Percentiles rank a stretch among this genome's conserved stretches.
Evolutionary conservation across 2,888 invertebrate genomes (phyloP).

Genomic region (Lucinisca nassula): DNA sequence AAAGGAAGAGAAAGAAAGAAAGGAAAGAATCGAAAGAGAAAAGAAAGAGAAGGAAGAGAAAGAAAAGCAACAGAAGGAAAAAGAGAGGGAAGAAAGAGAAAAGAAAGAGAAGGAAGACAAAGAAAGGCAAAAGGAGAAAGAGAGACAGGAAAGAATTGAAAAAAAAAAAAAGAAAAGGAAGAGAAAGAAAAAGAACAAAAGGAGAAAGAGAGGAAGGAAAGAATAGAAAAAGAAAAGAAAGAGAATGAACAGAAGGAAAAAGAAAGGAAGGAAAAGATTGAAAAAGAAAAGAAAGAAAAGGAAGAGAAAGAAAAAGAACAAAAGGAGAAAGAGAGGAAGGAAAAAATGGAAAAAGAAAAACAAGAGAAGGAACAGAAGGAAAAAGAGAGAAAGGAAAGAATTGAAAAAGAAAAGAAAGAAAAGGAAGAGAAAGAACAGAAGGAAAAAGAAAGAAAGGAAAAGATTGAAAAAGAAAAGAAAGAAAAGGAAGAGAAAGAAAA

Average conservation of each 20-base stretch:
- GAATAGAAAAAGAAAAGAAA: background rate
- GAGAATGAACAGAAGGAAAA: background rate
- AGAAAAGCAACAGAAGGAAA: background rate
- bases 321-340: slow-evolving; percentile 1
- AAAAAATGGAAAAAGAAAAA: slow-evolving; percentile 16
- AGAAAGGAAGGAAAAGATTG: background rate
- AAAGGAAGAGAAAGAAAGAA: too few species aligned
- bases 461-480: background rate
- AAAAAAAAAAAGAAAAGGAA: background rate
- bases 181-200: background rate
- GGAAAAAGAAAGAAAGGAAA: slow-evolving; percentile 5
- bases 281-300: background rate
- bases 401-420: slow-evolving; percentile 28
- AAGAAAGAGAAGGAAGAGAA: background rate
- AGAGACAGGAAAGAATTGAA: background rate
- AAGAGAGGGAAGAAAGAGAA: background rate
- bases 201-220: background rate
- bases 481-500: slow-evolving; percentile 1
- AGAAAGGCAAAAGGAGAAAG: background rate
- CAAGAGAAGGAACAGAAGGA: slow-evolving; percentile 5
- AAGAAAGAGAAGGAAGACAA: background rate
- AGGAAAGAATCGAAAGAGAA: background rate
- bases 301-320: background rate
- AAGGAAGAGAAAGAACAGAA: slow-evolving; percentile 9
- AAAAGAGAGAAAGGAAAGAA: too few species aligned